Base-by-base conservation (phyloP, 2,888 invertebrate species). In the Platycheirus albimanus region DNA sequence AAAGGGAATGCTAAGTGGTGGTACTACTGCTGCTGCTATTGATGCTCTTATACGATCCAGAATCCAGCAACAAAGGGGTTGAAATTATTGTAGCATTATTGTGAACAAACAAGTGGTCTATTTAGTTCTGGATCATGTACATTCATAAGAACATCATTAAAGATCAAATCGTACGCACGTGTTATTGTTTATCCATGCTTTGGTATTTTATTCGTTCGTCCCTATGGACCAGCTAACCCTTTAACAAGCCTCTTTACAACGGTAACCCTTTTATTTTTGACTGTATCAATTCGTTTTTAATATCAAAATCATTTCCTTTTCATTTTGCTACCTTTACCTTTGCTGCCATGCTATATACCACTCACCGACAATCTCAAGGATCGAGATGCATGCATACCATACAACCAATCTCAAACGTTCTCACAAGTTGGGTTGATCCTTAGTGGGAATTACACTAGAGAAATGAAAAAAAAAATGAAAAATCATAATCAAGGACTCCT, bases 81-180 rank as follows among this genome's bases (percentile, higher is more conserved):
- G 30, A 63, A 75, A 69, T 74, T 49, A 74, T 10, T 33, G 64
- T 51, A 13, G 51, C 41, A 67, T 67, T 83, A 49, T 77, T 43
- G n/a, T 45, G 45, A 43, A n/a, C n/a, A n/a, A 69, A 54, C 17
- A 43, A 49, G 54, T 78, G 83, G 69, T 78, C 71, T 83, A 78
- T 74, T 80, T 83, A 72, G 63, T 51, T 43, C 52, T 52, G 78
- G 67, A 83, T 83, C 72, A 64, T 83, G 72, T 47, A 72, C 49
- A 28, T 63, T 38, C 17, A 69, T 63, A 63, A 69, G 69, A 54
- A 78, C 72, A 74, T 71, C 67, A 72, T 77, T 72, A 67, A 71
- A 77, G 67, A 83, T 83, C 78, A 78, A 83, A 83, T 78, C 63
- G 56, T 56, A 69, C 78, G 83, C 83, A 83, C 83, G 83, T 83